These are phyloP conservation scores for Cepaea hortensis DNA, from an alignment of 2,888 invertebrate species.

Conservation along the genomic window DNA sequence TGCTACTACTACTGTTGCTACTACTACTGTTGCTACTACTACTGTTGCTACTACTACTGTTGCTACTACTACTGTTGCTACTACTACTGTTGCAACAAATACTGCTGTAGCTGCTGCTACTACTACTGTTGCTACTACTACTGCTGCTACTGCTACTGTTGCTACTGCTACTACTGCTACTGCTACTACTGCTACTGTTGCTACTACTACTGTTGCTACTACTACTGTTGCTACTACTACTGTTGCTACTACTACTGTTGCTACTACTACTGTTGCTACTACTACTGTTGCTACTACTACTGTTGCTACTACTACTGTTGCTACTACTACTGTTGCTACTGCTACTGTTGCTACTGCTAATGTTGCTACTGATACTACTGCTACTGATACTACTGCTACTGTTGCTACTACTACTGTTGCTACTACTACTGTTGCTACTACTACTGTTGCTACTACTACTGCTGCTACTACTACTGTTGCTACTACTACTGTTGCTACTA, in stretches of 20 bases:
- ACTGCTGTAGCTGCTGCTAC: neutral
- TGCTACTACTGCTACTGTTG: neutral
- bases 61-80: neutral
- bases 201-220: neutral
- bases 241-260: neutral
- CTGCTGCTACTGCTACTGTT: slow-evolving; percentile 1
- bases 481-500: slow-evolving; percentile 22
- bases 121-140: neutral
- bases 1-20: too few relatives aligned
- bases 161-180: neutral
- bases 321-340: slow-evolving; percentile 6
- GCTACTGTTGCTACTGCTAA: neutral
- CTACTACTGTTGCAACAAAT: too few relatives aligned
- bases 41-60: neutral
- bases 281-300: neutral
- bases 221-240: neutral
- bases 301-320: slow-evolving; percentile 1
- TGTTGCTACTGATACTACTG: too few relatives aligned
- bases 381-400: slow-evolving; percentile 2
- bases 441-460: slow-evolving; percentile 33
- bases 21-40: neutral
- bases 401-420: neutral
- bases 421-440: slow-evolving; percentile 26
- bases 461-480: slow-evolving; percentile 25
- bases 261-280: slow-evolving; percentile 5